A percentile compares a stretch with the other conserved stretches of the same genome.
phyloP scores from a whole-genome alignment of 1,140 invertebrate species.

The Agraylea sexmaculata region DNA sequence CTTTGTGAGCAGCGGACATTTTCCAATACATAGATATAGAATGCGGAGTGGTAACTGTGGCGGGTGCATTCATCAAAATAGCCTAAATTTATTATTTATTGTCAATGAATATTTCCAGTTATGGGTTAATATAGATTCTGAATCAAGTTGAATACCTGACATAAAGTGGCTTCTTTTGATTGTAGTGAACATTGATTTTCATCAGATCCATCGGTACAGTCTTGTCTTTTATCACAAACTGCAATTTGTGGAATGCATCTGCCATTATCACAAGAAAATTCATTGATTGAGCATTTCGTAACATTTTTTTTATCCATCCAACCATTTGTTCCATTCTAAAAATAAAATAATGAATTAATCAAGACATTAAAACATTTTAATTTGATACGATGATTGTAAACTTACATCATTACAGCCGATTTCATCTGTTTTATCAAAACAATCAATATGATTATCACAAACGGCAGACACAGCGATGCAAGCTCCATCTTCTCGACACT shows the following conservation, averaged over 20 bases:
- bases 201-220: constrained; percentile 70
- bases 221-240: constrained; percentile 54
- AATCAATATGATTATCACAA: constrained; percentile 55
- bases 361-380: neutral
- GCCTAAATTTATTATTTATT: too few relatives aligned
- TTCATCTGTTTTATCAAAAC: constrained; percentile 63
- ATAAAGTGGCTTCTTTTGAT: constrained; percentile 19
- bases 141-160: constrained; percentile 20
- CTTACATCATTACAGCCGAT: constrained; percentile 11
- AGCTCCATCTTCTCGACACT: constrained; percentile 44
- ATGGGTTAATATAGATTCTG: neutral
- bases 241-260: constrained; percentile 51
- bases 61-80: too few relatives aligned
- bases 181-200: constrained; percentile 41
- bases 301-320: constrained; percentile 8
- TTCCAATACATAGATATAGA: constrained; percentile 14
- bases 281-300: constrained; percentile 21
- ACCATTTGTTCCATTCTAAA: neutral
- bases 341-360: neutral
- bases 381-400: neutral
- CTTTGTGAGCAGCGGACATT: neutral
- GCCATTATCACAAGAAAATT: constrained; percentile 34
- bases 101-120: too few relatives aligned
- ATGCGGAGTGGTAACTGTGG: constrained; percentile 4
- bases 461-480: constrained; percentile 49